Conservation (phyloP, 1,140 invertebrate genomes). For the Lysiphlebus fabarum region DNA sequence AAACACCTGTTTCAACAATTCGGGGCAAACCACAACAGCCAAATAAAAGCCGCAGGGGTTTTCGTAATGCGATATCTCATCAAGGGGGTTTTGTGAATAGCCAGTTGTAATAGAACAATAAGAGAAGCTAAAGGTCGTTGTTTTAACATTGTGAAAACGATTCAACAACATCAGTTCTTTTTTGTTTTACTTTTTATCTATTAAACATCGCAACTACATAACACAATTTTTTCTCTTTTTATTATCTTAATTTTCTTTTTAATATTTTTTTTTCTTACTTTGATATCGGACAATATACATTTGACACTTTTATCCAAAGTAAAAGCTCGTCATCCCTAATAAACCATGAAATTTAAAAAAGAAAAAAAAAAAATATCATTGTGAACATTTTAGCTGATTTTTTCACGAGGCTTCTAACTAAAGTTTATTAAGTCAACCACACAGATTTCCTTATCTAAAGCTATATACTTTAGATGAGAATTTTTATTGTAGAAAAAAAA, state of each 20-base stretch:
- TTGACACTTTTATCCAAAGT: too few species aligned
- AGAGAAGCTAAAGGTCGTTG: slow-evolving; percentile 4
- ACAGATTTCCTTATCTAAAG: slow-evolving; percentile 39
- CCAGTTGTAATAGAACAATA: background rate
- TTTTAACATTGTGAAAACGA: background rate
- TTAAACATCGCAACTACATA: too few species aligned
- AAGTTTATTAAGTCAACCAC: slow-evolving; percentile 44
- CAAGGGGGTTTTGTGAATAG: background rate
- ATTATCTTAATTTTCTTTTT: too few species aligned
- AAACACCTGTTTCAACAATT: slow-evolving; percentile 4
- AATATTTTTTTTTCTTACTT: too few species aligned
- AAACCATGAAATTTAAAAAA: too few species aligned
- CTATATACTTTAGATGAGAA: slow-evolving; percentile 16
- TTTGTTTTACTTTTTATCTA: too few species aligned
- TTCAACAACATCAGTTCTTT: background rate
- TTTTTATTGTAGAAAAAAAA: too few species aligned
- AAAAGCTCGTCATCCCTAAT: too few species aligned
- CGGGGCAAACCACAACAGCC: background rate
- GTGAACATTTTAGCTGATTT: background rate
- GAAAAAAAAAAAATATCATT: too few species aligned
- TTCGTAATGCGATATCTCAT: slow-evolving; percentile 8
- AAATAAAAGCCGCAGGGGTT: background rate
- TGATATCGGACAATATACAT: too few species aligned
- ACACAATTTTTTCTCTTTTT: too few species aligned
- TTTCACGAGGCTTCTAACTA: slow-evolving; percentile 30